These are phyloP conservation scores for Colostygia pectinataria DNA, from an alignment of 2,888 invertebrate species.

Conservation along the genomic window DNA sequence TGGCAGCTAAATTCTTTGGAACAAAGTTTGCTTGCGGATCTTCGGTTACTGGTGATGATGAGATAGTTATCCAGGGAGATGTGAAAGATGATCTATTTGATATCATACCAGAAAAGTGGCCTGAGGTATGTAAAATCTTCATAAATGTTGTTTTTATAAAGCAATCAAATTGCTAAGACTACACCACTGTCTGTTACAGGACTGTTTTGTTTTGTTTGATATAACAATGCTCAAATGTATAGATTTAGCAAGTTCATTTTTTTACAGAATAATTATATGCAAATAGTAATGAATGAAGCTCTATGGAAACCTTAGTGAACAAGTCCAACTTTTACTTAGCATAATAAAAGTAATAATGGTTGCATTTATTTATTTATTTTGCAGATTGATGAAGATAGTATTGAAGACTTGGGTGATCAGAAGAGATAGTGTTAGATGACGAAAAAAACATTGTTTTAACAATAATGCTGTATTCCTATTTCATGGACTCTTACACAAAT, in stretches of 20 bases:
- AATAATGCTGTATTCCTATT: constrained; percentile 45
- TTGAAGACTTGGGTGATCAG: constrained; percentile 96
- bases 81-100: constrained; percentile 99
- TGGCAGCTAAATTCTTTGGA: constrained; percentile 98
- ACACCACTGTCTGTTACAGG: too few relatives aligned
- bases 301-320: too few relatives aligned
- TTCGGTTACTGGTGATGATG: constrained; percentile 99
- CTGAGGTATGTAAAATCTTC: constrained; percentile 88
- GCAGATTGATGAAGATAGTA: constrained; percentile 91
- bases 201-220: too few relatives aligned
- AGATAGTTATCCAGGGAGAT: constrained; percentile 99
- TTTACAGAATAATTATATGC: too few relatives aligned
- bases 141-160: too few relatives aligned
- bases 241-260: too few relatives aligned
- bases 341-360: too few relatives aligned
- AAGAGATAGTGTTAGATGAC: constrained; percentile 86
- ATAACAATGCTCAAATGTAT: too few relatives aligned
- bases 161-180: too few relatives aligned
- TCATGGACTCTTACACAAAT: not conserved
- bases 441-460: constrained; percentile 25
- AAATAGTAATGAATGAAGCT: too few relatives aligned
- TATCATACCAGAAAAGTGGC: constrained; percentile 99
- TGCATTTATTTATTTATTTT: constrained; percentile 18
- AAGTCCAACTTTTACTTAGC: too few relatives aligned
- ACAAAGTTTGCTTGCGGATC: constrained; percentile 99